phyloP scores from a whole-genome alignment of 2,113 vertebrate species.

The Gallinago paraguaiae region DNA sequence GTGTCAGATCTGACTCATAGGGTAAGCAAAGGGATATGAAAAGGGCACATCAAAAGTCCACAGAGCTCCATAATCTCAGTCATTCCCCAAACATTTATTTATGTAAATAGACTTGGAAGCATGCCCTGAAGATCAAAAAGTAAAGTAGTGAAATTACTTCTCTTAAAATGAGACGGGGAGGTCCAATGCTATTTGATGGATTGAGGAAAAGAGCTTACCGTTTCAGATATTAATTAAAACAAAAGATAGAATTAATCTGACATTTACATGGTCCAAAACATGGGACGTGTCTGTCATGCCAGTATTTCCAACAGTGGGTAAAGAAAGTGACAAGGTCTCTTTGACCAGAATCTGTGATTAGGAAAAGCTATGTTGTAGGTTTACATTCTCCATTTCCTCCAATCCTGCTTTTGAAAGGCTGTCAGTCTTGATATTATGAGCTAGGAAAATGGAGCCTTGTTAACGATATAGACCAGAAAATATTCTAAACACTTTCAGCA shows the following conservation, averaged over 20 bases:
- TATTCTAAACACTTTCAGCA: background rate
- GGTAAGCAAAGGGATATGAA: background rate
- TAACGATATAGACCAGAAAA: background rate
- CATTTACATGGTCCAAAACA: constrained; percentile 17
- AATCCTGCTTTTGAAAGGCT: background rate
- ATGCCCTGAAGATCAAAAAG: constrained; percentile 17
- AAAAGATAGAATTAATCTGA: constrained; percentile 35
- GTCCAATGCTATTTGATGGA: background rate
- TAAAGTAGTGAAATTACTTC: background rate
- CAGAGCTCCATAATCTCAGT: background rate
- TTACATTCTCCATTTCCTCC: background rate
- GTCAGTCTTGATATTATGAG: background rate
- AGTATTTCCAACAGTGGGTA: background rate
- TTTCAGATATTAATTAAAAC: constrained; percentile 38
- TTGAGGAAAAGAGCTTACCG: background rate
- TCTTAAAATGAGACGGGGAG: background rate
- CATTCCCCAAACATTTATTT: background rate
- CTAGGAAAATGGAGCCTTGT: background rate
- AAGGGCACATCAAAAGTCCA: background rate
- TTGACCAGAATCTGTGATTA: background rate
- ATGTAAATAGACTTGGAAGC: constrained; percentile 11
- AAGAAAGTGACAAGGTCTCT: background rate
- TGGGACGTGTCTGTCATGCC: background rate
- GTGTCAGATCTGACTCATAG: background rate
- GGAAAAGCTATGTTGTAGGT: background rate